Evolutionary conservation across 2,797 vertebrate species (phyloP).

Genomic region (Neosilurus mollespiculum): DNA sequence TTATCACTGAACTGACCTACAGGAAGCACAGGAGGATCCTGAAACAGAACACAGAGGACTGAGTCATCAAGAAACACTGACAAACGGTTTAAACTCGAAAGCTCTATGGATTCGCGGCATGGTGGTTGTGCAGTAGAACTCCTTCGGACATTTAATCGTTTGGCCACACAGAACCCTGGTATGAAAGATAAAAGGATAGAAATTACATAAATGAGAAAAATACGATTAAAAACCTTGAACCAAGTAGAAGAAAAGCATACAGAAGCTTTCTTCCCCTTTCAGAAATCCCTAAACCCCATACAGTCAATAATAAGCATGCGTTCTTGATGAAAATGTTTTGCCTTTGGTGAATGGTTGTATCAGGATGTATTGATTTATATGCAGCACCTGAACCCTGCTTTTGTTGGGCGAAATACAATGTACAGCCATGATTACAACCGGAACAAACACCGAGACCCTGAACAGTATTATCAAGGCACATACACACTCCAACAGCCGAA

Average conservation of each 20-base stretch:
- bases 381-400: constrained; percentile 65
- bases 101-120: background rate
- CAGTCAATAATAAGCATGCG: constrained; percentile 24
- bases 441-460: constrained; percentile 31
- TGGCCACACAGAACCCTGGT: background rate
- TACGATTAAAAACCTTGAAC: constrained; percentile 1
- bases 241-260: background rate
- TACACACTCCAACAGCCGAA: background rate
- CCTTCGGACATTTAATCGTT: background rate
- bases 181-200: background rate
- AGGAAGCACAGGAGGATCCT: constrained; percentile 96
- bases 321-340: constrained; percentile 43
- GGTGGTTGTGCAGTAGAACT: background rate
- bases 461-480: constrained; percentile 8
- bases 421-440: constrained; percentile 21
- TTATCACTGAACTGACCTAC: constrained; percentile 92
- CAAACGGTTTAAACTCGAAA: background rate
- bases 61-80: background rate
- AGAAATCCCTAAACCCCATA: background rate
- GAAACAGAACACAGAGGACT: constrained; percentile 52
- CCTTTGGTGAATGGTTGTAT: constrained; percentile 3
- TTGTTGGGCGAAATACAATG: constrained; percentile 49
- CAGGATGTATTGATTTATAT: constrained; percentile 49
- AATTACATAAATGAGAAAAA: background rate
- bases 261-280: background rate